These are phyloP conservation scores for Coleophora flavipennella DNA, from an alignment of 2,888 invertebrate species.

Conservation along the genomic window DNA sequence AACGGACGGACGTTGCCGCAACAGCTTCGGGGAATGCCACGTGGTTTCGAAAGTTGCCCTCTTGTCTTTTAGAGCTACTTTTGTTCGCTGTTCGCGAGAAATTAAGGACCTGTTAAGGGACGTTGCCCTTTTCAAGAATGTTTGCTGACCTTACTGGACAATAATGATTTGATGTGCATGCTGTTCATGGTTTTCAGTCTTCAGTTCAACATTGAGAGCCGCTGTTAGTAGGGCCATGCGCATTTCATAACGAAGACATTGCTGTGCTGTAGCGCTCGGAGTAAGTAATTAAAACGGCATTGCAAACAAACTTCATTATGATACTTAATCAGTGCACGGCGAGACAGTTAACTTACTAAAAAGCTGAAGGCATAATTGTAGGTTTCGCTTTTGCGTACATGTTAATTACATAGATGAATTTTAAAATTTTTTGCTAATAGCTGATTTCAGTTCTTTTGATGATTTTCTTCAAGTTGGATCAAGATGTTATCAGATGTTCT, in stretches of 20 bases:
- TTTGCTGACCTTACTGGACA: conserved; percentile 68
- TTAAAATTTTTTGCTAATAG: too few relatives aligned
- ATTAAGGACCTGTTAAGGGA: conserved; percentile 40
- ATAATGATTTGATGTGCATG: conserved; percentile 63
- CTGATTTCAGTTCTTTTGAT: too few relatives aligned
- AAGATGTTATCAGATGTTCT: too few relatives aligned
- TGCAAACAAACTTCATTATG: conserved; percentile 51
- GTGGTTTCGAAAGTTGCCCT: conserved; percentile 32
- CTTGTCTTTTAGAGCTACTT: conserved; percentile 27
- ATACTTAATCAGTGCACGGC: conserved; percentile 58
- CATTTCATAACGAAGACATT: conserved; percentile 15
- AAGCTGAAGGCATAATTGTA: conserved; percentile 25
- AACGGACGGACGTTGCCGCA: conserved; percentile 33
- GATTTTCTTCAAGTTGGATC: too few relatives aligned
- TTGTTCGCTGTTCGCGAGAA: conserved; percentile 20
- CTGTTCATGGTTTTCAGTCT: conserved; percentile 45
- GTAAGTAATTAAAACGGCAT: conserved; percentile 56
- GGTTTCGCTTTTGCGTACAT: conserved; percentile 39
- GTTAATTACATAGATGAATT: conserved; percentile 4
- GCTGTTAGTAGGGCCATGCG: too few relatives aligned
- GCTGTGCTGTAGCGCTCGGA: conserved; percentile 39
- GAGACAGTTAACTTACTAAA: conserved; percentile 50
- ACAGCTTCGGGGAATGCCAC: conserved; percentile 28
- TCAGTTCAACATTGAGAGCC: conserved; percentile 25
- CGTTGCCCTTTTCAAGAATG: conserved; percentile 66